These are phyloP conservation scores for Adelphocoris suturalis DNA, from an alignment of 2,888 invertebrate species.

Conservation along the genomic window DNA sequence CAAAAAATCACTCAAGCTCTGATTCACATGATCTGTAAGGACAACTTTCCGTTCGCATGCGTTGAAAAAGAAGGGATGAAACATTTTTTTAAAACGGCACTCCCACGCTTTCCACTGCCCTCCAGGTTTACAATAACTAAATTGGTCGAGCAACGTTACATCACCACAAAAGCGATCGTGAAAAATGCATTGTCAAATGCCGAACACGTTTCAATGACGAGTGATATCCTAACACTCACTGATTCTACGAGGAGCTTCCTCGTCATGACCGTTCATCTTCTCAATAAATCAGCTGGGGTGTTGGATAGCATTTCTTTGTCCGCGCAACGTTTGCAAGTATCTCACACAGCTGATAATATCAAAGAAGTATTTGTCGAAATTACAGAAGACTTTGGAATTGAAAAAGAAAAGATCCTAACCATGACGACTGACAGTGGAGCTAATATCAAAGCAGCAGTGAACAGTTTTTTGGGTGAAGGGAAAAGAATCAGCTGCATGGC, in stretches of 20 bases:
- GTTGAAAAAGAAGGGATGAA: constrained; percentile 63
- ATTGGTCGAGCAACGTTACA: constrained; percentile 62
- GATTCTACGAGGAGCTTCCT: constrained; percentile 61
- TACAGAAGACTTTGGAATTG: constrained; percentile 64
- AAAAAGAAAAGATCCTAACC: constrained; percentile 60
- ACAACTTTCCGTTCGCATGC: constrained; percentile 60
- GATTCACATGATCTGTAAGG: constrained; percentile 61
- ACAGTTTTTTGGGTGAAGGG: constrained; percentile 48
- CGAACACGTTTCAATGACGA: constrained; percentile 27
- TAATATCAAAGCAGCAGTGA: constrained; percentile 61
- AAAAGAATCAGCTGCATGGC: constrained; percentile 54
- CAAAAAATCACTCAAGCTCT: constrained; percentile 53
- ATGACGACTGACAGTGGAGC: constrained; percentile 64
- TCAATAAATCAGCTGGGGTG: constrained; percentile 48
- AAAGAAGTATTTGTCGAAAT: constrained; percentile 55
- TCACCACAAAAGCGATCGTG: constrained; percentile 52
- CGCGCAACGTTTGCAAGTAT: constrained; percentile 42
- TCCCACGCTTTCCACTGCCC: constrained; percentile 39
- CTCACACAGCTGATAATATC: constrained; percentile 53
- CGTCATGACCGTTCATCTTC: constrained; percentile 58
- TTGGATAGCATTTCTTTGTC: constrained; percentile 58
- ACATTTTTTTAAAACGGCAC: constrained; percentile 50
- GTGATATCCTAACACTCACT: constrained; percentile 60
- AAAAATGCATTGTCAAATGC: constrained; percentile 15
- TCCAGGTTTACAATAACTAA: constrained; percentile 54